Conservation (phyloP, 2,797 vertebrate genomes). For the Emys orbicularis region DNA sequence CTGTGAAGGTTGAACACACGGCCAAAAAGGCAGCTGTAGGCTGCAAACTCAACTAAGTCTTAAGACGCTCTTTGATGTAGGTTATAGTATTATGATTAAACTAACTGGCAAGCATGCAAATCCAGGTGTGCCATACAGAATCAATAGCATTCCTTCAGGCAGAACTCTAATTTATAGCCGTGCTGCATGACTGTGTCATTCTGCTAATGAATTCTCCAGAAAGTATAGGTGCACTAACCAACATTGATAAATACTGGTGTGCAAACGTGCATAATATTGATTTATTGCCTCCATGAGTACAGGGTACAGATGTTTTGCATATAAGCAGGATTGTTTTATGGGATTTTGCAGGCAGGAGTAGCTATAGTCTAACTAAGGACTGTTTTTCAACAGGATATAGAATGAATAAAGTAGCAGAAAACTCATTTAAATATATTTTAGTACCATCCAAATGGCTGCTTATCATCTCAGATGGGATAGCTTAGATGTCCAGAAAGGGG, state of each 20-base stretch:
- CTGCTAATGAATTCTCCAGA: constrained; percentile 74
- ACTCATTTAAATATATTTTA: constrained; percentile 42
- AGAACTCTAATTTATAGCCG: constrained; percentile 66
- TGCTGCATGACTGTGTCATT: constrained; percentile 22
- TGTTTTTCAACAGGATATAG: not conserved
- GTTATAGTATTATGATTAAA: constrained; percentile 26
- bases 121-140: constrained; percentile 18
- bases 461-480: not conserved
- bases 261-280: constrained; percentile 54
- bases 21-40: not conserved
- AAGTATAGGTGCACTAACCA: constrained; percentile 67
- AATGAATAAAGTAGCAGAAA: constrained; percentile 39
- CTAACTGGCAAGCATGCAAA: constrained; percentile 34
- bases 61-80: constrained; percentile 9
- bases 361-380: constrained; percentile 24
- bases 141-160: constrained; percentile 59
- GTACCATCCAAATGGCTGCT: not conserved
- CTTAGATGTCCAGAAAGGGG: not conserved
- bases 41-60: not conserved
- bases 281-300: constrained; percentile 57
- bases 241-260: constrained; percentile 69
- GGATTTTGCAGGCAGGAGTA: constrained; percentile 25
- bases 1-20: not conserved
- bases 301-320: constrained; percentile 57
- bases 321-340: constrained; percentile 56